Conservation (phyloP, 2,888 invertebrate genomes). For the Eilema sororculum region DNA sequence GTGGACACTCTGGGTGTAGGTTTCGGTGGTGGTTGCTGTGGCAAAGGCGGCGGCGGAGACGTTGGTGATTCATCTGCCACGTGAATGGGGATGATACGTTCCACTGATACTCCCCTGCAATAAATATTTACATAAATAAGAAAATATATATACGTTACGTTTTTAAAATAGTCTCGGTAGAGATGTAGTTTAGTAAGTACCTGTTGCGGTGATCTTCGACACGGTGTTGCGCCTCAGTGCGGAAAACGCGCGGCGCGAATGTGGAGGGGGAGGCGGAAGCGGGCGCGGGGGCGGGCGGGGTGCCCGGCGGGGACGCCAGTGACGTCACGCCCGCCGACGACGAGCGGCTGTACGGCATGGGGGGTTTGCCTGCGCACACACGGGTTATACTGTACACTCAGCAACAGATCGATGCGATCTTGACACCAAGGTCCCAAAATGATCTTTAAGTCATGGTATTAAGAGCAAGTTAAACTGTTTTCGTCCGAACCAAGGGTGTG, state of each 20-base stretch:
- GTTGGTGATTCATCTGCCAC: slow-evolving; percentile 65
- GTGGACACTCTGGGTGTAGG: slow-evolving; percentile 43
- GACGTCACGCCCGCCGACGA: slow-evolving; percentile 85
- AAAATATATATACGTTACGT: no score
- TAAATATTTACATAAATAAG: neutral
- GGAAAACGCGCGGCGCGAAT: slow-evolving; percentile 68
- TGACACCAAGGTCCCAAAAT: no score
- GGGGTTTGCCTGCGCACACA: slow-evolving; percentile 86
- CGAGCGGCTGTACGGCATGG: slow-evolving; percentile 90
- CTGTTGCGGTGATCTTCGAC: slow-evolving; percentile 81
- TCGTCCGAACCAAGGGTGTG: no score
- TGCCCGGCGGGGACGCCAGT: slow-evolving; percentile 71
- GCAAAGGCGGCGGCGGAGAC: slow-evolving; percentile 50
- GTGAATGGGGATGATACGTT: slow-evolving; percentile 84
- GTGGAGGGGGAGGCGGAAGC: slow-evolving; percentile 25
- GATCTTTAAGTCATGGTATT: no score
- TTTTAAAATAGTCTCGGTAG: neutral
- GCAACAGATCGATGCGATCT: no score
- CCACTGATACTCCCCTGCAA: slow-evolving; percentile 80
- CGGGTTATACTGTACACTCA: neutral
- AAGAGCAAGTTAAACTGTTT: no score
- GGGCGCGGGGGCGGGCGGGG: slow-evolving; percentile 66
- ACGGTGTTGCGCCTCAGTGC: slow-evolving; percentile 83
- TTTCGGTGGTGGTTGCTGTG: slow-evolving; percentile 49
- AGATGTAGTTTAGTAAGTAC: slow-evolving; percentile 42